A percentile compares a stretch with the other conserved stretches of the same genome.
Conservation (phyloP, 64 coral and sea anemone genomes). For the Platygyra sinensis region DNA sequence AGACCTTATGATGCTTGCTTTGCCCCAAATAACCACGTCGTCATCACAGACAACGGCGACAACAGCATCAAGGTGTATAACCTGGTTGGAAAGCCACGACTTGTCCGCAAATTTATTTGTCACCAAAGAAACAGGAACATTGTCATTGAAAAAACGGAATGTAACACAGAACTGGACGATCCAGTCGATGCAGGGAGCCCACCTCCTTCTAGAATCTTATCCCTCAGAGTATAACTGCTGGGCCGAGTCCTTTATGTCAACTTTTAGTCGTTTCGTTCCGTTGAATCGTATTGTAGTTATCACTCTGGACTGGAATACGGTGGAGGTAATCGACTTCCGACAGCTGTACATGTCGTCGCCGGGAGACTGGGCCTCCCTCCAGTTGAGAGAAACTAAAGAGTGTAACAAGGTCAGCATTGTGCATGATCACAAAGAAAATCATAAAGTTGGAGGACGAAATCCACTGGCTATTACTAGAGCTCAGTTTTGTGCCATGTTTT, state of each 20-base stretch:
- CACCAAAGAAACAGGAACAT: background rate
- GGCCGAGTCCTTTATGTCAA: slow-evolving; percentile 24
- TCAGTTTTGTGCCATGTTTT: slow-evolving; percentile 43
- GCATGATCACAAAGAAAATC: slow-evolving; percentile 31
- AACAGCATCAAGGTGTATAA: background rate
- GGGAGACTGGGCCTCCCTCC: background rate
- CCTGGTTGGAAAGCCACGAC: background rate
- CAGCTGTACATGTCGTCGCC: background rate
- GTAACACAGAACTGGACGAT: background rate
- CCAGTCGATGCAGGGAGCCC: background rate
- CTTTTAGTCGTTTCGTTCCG: slow-evolving; percentile 2
- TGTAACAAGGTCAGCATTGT: slow-evolving; percentile 14
- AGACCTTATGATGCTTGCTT: slow-evolving; percentile 7
- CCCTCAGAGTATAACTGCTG: background rate
- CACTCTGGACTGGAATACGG: slow-evolving; percentile 22
- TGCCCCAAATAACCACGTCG: slow-evolving; percentile 15
- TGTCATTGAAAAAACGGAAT: background rate
- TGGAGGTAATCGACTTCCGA: background rate
- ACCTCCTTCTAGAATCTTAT: background rate
- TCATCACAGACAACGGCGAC: background rate
- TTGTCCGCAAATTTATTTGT: background rate
- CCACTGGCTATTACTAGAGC: slow-evolving; percentile 21
- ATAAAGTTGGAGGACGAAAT: slow-evolving; percentile 26
- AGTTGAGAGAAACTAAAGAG: background rate
- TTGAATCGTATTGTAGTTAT: background rate